A percentile compares a stretch with the other conserved stretches of the same genome.
These are phyloP conservation scores for Rhadinocentrus ornatus DNA, from an alignment of 2,797 vertebrate genomes.

Conservation along the genomic window DNA sequence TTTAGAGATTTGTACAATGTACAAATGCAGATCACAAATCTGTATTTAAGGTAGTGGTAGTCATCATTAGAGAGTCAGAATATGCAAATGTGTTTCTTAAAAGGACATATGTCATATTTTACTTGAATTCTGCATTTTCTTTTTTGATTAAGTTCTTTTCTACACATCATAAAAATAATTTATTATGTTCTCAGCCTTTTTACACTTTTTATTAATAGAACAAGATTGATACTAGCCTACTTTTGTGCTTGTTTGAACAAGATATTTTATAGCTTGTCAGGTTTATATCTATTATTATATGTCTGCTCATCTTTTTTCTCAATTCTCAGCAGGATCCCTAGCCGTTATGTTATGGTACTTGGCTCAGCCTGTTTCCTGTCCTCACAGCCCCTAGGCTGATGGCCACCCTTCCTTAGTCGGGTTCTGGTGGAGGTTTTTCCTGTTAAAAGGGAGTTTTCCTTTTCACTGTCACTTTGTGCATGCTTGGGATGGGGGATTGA, in stretches of 20 bases:
- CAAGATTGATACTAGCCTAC: neutral
- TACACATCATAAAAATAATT: neutral
- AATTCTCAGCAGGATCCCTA: no score
- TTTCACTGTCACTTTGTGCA: no score
- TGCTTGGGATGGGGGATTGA: no score
- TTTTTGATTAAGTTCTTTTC: neutral
- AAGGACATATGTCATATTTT: neutral
- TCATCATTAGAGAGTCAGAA: neutral
- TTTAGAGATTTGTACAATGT: neutral
- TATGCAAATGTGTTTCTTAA: neutral
- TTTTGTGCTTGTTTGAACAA: neutral
- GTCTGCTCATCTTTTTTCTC: no score
- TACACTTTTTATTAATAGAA: neutral
- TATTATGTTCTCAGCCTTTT: neutral
- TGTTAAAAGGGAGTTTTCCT: no score
- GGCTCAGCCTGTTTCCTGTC: no score
- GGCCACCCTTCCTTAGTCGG: no score
- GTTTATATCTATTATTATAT: no score
- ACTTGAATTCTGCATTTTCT: neutral
- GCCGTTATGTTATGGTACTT: no score
- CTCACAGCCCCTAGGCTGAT: no score
- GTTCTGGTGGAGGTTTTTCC: no score
- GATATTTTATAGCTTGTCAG: neutral
- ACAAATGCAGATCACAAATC: no score
- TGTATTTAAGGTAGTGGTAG: neutral